These are phyloP conservation scores for Euglossa dilemma DNA, from an alignment of 1,140 invertebrate genomes.

Conservation along the genomic window DNA sequence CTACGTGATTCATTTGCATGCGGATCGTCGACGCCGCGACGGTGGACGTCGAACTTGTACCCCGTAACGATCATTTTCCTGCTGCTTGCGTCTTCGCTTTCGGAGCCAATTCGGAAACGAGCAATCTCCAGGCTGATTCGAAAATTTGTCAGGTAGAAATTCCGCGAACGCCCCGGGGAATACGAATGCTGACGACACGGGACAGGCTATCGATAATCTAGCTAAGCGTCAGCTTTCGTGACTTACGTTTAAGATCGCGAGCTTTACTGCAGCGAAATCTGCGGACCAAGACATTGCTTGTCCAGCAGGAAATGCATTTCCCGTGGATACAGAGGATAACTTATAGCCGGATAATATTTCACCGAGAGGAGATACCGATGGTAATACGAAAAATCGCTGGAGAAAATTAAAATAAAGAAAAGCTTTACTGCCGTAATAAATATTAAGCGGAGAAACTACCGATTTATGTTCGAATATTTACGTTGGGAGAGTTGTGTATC, in stretches of 20 bases:
- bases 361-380: neutral
- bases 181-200: constrained; percentile 60
- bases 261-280: neutral
- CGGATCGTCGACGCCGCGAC: no score
- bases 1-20: constrained; percentile 56
- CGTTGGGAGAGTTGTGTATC: no score
- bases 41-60: constrained; percentile 45
- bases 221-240: neutral
- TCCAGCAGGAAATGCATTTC: neutral
- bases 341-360: neutral
- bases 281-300: constrained; percentile 5
- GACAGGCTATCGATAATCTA: constrained; percentile 13
- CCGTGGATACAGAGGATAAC: neutral
- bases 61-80: constrained; percentile 52
- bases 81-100: neutral
- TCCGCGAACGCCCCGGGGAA: constrained; percentile 55
- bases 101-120: constrained; percentile 66
- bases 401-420: neutral
- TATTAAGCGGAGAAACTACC: neutral
- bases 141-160: constrained; percentile 71
- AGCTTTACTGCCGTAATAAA: neutral
- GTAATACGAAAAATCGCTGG: neutral
- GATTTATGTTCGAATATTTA: no score
- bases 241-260: constrained; percentile 7
- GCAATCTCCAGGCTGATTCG: constrained; percentile 56